Evolutionary conservation across 2,113 vertebrate species (phyloP).

Genomic region (Ceyx cyanopectus): DNA sequence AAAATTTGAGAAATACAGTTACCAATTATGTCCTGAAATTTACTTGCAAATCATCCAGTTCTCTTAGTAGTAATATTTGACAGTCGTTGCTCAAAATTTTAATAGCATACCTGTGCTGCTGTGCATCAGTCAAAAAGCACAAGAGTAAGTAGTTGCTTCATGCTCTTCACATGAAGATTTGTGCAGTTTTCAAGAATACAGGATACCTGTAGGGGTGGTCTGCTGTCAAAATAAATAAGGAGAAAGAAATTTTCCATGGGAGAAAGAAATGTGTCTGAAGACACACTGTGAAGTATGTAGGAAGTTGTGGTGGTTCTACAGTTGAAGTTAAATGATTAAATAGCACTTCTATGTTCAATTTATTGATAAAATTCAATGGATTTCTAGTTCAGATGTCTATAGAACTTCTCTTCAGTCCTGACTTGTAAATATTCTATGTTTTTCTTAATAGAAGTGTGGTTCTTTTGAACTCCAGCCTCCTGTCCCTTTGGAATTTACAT

Average conservation of each 20-base stretch:
- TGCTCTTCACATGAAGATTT: not conserved
- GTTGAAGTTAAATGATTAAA: not conserved
- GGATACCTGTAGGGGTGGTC: not conserved
- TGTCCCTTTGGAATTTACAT: slow-evolving; percentile 19
- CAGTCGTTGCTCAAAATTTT: not conserved
- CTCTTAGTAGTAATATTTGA: not conserved
- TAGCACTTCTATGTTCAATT: not conserved
- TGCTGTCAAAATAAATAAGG: not conserved
- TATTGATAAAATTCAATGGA: not conserved
- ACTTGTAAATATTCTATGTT: not conserved
- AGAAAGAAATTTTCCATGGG: not conserved
- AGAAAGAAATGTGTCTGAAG: not conserved
- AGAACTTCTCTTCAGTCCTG: not conserved
- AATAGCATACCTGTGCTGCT: not conserved
- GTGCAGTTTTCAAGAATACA: not conserved
- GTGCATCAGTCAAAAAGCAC: not conserved
- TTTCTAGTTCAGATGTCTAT: not conserved
- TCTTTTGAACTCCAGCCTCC: slow-evolving; percentile 41
- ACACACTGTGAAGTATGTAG: not conserved
- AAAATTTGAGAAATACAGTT: not conserved
- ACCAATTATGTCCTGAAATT: not conserved
- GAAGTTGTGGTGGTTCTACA: not conserved
- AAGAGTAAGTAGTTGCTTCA: not conserved
- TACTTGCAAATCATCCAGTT: not conserved
- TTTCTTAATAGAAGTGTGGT: slow-evolving; percentile 20